Percentiles rank a stretch among this genome's conserved stretches.
These are phyloP conservation scores for Temnothorax rugatulus DNA, from an alignment of 2,888 invertebrate species.

Conservation along the genomic window DNA sequence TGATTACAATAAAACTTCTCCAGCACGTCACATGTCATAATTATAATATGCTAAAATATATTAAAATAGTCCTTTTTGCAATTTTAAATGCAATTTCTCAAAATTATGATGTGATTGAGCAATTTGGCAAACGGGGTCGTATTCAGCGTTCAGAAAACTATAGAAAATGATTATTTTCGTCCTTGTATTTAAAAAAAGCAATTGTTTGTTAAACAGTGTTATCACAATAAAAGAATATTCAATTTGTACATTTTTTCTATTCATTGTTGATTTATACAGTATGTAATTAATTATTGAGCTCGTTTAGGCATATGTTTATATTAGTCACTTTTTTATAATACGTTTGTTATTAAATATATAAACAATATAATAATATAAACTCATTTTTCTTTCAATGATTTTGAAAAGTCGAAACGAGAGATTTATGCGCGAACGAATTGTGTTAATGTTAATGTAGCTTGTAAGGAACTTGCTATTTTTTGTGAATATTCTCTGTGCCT, in stretches of 20 bases:
- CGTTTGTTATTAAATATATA: too few relatives aligned
- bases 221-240: constrained; percentile 9
- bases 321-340: background rate
- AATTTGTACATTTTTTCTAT: background rate
- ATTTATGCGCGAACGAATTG: background rate
- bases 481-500: background rate
- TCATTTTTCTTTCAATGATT: background rate
- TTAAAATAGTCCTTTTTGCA: too few relatives aligned
- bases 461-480: constrained; percentile 11
- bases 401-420: background rate
- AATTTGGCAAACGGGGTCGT: too few relatives aligned
- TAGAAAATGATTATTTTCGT: too few relatives aligned
- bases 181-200: too few relatives aligned
- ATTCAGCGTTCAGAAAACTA: too few relatives aligned
- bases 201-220: too few relatives aligned
- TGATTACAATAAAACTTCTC: too few relatives aligned
- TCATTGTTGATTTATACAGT: constrained; percentile 22
- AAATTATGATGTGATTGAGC: too few relatives aligned
- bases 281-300: background rate
- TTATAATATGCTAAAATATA: too few relatives aligned
- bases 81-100: too few relatives aligned
- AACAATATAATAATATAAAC: background rate
- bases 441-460: background rate
- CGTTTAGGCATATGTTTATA: constrained; percentile 15
- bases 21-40: too few relatives aligned